Evolutionary conservation across 2,888 invertebrate genomes (phyloP), one percentile per base, ranked within the genome.

Genomic region (Aphodius granarius): DNA sequence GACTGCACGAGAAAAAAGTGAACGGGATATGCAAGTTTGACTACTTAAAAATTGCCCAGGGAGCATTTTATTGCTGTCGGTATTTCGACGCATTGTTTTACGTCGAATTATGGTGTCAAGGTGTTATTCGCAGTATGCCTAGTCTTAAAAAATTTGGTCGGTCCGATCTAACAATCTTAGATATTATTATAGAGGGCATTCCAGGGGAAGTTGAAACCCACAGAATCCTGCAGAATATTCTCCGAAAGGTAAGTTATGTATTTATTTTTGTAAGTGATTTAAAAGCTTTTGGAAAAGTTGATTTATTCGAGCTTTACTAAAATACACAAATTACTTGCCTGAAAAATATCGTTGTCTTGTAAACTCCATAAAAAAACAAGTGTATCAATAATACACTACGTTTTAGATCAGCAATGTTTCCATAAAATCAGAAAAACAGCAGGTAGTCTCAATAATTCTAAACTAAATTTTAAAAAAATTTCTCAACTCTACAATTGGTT

Each of bases 61-160:
- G 94, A 0, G 95, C 96, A 0, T 91, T 93, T 71, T 91, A 90
- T 81, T 94, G 94, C 80, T 92, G 92, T 15, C 93, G 93, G 16
- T 91, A 93, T 84, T 92, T 95, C 81, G 91, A 94, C 0, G 92
- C 95, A 0, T 88, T 96, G 18, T 88, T 95, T 77, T 96, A 93
- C 82, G 91, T 92, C 0, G 95, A 96, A 85, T 88, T 94, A 17
- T 92, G 92, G 90, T 86, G 85, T 74, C 84, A 85, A 74, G 75
- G 82, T 75, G 81, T 79, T 77, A 78, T 84, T 20, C 78, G 81
- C 16, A 72, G 64, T 1, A 75, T 68, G 16, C 72, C 73, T 4
- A 66, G 63, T 4, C 13, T n/a, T 9, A 68, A 68, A 21, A 66
- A 18, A n/a, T 66, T 73, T 15, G 23, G 9, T 23, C 43, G 66